Evolutionary conservation across 2,113 vertebrate species (phyloP).

Genomic region (Casuarius casuarius): DNA sequence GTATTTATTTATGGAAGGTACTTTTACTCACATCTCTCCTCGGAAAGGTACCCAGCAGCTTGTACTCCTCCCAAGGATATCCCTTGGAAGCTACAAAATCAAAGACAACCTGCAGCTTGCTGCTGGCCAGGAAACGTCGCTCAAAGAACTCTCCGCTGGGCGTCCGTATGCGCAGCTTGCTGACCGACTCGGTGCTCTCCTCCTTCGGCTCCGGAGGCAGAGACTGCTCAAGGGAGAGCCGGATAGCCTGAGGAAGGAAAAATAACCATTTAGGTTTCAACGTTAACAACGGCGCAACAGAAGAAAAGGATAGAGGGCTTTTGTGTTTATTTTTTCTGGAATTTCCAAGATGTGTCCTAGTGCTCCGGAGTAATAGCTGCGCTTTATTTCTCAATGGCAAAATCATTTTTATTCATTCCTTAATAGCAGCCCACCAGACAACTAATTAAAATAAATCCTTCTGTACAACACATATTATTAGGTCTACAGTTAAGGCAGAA

Average conservation of each 20-base stretch:
- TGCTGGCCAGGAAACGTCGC: conserved; percentile 94
- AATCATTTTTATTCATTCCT: conserved; percentile 69
- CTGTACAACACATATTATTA: conserved; percentile 77
- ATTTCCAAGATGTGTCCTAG: conserved; percentile 23
- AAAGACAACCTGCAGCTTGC: conserved; percentile 95
- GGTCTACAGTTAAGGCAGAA: conserved; percentile 65
- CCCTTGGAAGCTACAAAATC: conserved; percentile 99
- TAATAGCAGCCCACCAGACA: conserved; percentile 70
- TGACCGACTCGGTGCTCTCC: conserved; percentile 90
- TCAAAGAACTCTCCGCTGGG: conserved; percentile 97
- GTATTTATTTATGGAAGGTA: neutral
- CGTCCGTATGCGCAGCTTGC: conserved; percentile 94
- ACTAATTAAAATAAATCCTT: conserved; percentile 79
- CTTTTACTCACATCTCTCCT: conserved; percentile 92
- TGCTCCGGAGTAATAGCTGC: conserved; percentile 51
- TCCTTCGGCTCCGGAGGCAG: conserved; percentile 92
- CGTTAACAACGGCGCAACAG: neutral
- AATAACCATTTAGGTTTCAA: conserved; percentile 3
- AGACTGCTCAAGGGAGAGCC: conserved; percentile 94
- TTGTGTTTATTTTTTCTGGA: conserved; percentile 32
- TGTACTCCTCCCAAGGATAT: conserved; percentile 95
- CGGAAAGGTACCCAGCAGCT: conserved; percentile 98
- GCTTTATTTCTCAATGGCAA: conserved; percentile 52
- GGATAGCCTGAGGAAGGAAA: conserved; percentile 86
- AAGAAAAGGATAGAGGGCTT: neutral